Evolutionary conservation across 30 jellyfish, hydroid and myxozoan genomes (phyloP).

Genomic region (Cassiopea xamachana): DNA sequence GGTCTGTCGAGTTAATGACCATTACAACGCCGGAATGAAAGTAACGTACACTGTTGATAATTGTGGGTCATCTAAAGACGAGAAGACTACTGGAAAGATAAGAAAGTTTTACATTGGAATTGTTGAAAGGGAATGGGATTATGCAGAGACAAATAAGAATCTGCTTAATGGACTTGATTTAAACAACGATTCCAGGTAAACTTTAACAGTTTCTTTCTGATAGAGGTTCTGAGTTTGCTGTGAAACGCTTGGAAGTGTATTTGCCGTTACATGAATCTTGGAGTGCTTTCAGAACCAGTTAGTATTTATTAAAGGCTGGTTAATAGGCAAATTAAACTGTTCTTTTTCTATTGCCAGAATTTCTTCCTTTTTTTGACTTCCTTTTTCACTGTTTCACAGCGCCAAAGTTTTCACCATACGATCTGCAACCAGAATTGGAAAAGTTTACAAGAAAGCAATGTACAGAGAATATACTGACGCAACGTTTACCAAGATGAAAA

Average conservation of each 20-base stretch:
- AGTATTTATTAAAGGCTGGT: too few species aligned
- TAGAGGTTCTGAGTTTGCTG: not conserved
- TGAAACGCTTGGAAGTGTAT: too few species aligned
- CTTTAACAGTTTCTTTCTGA: not conserved
- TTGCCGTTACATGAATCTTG: too few species aligned
- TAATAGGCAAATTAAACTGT: too few species aligned
- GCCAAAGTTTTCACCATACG: slow-evolving; percentile 57
- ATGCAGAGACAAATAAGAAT: slow-evolving; percentile 68
- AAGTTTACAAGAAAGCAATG: slow-evolving; percentile 80
- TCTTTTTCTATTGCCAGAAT: too few species aligned
- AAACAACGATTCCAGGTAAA: slow-evolving; percentile 36
- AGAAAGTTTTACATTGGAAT: slow-evolving; percentile 57
- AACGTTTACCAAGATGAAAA: slow-evolving; percentile 46
- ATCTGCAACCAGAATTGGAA: slow-evolving; percentile 68
- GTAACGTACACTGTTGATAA: slow-evolving; percentile 52
- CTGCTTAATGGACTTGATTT: slow-evolving; percentile 39
- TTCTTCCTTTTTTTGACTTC: too few species aligned
- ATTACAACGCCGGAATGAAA: slow-evolving; percentile 73
- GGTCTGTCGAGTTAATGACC: slow-evolving; percentile 73
- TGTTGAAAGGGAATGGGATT: slow-evolving; percentile 77
- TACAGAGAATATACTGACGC: slow-evolving; percentile 67
- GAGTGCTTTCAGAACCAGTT: too few species aligned
- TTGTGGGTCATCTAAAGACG: slow-evolving; percentile 26
- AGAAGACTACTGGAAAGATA: not conserved
- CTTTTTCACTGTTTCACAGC: slow-evolving; percentile 10